phyloP scores from a whole-genome alignment of 35 echinoderm and acorn worm genomes.

The Hemicentrotus pulcherrimus region DNA sequence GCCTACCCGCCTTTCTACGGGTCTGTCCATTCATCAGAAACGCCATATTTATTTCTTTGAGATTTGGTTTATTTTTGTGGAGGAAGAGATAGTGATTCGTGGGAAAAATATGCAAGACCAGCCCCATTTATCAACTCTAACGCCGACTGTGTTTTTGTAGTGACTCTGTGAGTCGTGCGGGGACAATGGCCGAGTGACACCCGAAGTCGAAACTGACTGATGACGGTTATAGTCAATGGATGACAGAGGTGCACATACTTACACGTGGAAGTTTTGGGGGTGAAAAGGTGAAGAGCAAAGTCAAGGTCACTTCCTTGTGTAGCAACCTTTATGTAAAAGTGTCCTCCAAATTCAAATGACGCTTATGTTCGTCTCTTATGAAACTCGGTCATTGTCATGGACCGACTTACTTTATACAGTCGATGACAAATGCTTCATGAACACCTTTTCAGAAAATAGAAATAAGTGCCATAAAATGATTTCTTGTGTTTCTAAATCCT shows the following conservation, averaged over 20 bases:
- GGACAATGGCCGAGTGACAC: background rate
- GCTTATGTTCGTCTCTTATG: background rate
- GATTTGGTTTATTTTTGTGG: background rate
- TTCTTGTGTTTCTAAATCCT: no score
- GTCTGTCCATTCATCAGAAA: background rate
- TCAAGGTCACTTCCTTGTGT: background rate
- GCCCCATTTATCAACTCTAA: background rate
- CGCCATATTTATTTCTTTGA: background rate
- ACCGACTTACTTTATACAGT: background rate
- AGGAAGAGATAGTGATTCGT: background rate
- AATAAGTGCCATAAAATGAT: no score
- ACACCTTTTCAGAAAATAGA: no score
- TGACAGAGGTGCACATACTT: background rate
- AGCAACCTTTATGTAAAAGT: background rate
- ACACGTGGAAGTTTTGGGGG: background rate
- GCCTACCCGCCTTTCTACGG: background rate
- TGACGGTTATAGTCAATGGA: background rate
- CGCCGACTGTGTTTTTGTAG: background rate
- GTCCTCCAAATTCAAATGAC: background rate
- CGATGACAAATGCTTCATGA: background rate
- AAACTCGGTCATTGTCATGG: no score
- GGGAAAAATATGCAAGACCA: background rate
- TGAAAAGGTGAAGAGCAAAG: background rate
- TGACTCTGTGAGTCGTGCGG: background rate
- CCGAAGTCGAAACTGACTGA: background rate